Base-by-base conservation (phyloP, 2,797 vertebrate species). In the Sciaenops ocellatus region DNA sequence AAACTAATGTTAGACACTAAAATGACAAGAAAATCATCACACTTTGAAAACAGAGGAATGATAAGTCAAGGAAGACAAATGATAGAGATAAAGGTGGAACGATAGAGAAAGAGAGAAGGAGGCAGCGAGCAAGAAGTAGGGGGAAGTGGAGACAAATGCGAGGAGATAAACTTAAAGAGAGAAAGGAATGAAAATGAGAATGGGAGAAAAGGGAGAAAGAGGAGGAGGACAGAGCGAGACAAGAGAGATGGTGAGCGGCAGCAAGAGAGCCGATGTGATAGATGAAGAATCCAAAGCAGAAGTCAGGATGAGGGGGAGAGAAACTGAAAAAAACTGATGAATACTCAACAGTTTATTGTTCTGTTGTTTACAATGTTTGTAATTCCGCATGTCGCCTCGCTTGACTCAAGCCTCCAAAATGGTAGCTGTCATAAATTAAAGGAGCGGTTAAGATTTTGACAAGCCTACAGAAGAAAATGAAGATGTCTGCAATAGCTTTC, bases 41-140 rank as follows among this genome's bases (percentile, higher is more conserved):
- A 61, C n/a, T 66, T 24, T 60, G 24, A 54, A 54, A 71, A 67
- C 17, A 48, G 50, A 20, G 28, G 9, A 73, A 73, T 46, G 30
- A 77, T 65, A 76, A 69, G 63, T 51, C 10, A 62, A 26, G 34
- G 30, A 62, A 68, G 68, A 80, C 51, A 66, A 76, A 80, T 46
- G 65, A 55, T 22, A 13, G 66, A 9, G 55, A 63, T 62, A 66
- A n/a, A 57, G 50, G 13, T 8, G 16, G 51, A 46, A 47, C 22
- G 44, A 76, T 60, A 9, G 28, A 55, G 59, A 12, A 18, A 68
- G 30, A 50, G n/a, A 26, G 42, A 42, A 28, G 28, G 26, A 64
- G 59, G 24, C 17, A 9, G 44, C 3, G 3, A 55, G 41, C 18
- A 13, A 54, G 13, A 22, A 18, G 42, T 2, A 59, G 2, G 24